phyloP scores from a whole-genome alignment of 1,140 invertebrate genomes.

The Leguminivora glycinivorella region DNA sequence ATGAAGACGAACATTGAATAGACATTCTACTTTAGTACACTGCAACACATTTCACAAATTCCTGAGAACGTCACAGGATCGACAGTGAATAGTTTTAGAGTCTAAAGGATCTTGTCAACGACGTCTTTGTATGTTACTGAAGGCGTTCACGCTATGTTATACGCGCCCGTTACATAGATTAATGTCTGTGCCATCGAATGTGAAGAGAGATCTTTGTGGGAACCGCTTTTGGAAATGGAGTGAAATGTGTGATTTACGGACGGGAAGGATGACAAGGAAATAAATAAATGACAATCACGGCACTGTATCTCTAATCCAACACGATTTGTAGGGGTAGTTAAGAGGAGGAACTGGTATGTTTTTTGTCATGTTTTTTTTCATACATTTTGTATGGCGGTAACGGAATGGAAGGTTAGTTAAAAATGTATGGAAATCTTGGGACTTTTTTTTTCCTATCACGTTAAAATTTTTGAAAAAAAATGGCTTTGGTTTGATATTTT shows the following conservation, averaged over 20 bases:
- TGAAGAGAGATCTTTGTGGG: conserved; percentile 71
- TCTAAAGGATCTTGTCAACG: neutral
- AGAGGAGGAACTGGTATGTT: too few relatives aligned
- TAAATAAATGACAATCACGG: neutral
- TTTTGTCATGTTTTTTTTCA: too few relatives aligned
- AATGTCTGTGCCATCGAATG: conserved; percentile 68
- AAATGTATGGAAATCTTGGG: too few relatives aligned
- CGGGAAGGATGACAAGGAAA: neutral
- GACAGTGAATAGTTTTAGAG: conserved; percentile 1
- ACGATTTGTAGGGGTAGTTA: too few relatives aligned
- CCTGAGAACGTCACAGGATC: neutral
- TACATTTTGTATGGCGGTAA: too few relatives aligned
- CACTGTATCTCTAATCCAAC: too few relatives aligned
- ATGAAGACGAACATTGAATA: neutral
- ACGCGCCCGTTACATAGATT: conserved; percentile 60
- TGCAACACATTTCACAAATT: conserved; percentile 5
- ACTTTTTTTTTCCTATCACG: too few relatives aligned
- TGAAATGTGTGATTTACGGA: conserved; percentile 39
- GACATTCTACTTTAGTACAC: neutral
- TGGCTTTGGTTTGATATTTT: too few relatives aligned
- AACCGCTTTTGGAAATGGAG: conserved; percentile 60
- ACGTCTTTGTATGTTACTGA: conserved; percentile 26
- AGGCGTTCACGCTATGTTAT: conserved; percentile 42
- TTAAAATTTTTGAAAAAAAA: too few relatives aligned
- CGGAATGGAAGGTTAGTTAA: too few relatives aligned